phyloP scores from a whole-genome alignment of 1,140 invertebrate genomes.

The Lamellibrachia luymesi region DNA sequence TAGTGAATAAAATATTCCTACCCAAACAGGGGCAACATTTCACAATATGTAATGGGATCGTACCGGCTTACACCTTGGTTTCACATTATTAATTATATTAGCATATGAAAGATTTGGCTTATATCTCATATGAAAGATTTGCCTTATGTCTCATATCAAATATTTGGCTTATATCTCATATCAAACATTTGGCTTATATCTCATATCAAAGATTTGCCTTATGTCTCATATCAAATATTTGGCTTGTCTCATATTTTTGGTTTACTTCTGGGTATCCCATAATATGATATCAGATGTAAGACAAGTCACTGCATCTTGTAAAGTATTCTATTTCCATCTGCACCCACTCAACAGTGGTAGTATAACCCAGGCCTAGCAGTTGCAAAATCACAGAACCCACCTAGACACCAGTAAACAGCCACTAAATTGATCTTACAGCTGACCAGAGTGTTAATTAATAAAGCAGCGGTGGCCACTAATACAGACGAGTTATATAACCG shows the following conservation, averaged over 20 bases:
- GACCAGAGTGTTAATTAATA: background rate
- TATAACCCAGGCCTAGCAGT: too few species aligned
- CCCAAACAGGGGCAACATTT: background rate
- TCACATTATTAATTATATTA: background rate
- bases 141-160: too few species aligned
- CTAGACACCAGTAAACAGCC: background rate
- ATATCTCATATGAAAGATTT: too few species aligned
- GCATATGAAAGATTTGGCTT: background rate
- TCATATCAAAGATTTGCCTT: background rate
- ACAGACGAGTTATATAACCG: background rate
- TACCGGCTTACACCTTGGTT: background rate
- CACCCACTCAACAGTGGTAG: too few species aligned
- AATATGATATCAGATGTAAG: background rate
- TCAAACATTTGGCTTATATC: background rate
- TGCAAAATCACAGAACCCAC: too few species aligned
- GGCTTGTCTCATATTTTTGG: background rate
- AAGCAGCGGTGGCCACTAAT: background rate
- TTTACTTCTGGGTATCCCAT: background rate
- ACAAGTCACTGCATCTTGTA: too few species aligned
- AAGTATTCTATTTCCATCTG: too few species aligned
- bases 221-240: background rate
- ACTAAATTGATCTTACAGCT: background rate
- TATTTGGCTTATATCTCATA: background rate
- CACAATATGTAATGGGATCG: background rate
- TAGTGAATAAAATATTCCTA: background rate